Evolutionary conservation across 2,113 vertebrate genomes (phyloP), one percentile per base, ranked within the genome.

Genomic region (Empidonax traillii): DNA sequence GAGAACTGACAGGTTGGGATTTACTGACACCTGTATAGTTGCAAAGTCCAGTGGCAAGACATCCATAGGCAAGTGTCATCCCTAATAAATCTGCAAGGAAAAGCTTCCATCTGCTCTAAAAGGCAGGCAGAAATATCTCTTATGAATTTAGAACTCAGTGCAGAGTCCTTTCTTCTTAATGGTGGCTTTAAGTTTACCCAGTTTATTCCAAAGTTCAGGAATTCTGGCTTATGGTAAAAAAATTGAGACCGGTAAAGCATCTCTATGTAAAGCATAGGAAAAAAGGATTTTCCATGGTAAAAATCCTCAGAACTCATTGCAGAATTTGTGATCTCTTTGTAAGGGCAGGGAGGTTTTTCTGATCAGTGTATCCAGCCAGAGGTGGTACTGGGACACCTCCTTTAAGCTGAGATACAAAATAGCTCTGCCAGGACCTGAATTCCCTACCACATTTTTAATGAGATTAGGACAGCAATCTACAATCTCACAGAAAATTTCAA

Each of bases 321-420:
- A 66, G 14, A 61, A 61, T 61, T 75, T 76, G 46, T 80, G 63
- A 7, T 25, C 6, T 59, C 18, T 55, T 30, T 62, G 9, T 1
- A 0, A 39, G 22, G 16, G 4, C 0, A 0, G 18, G 13, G 8
- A 74, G 23, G 37, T 43, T 74, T 55, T 22, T 53, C 39, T 25
- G n/a, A n/a, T 2, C 30, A 9, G 18, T 39, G 8, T 39, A 44
- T 49, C 31, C 25, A 30, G 43, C 37, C 63, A 44, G 23, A n/a
- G 10, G 12, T 0, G 4, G 58, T 56, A 52, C 25, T 63, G 46
- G 33, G 30, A n/a, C 30, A 67, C 41, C 25, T 62, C 33, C 67
- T 69, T 79, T 65, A 73, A 83, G 15, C n/a, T 74, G 55, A 83
- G 33, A 37, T 5, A 55, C 55, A 41, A 83, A 79, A 44, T 4